Base-by-base conservation (phyloP, 2,888 invertebrate genomes). In the Aphodius sticticus region DNA sequence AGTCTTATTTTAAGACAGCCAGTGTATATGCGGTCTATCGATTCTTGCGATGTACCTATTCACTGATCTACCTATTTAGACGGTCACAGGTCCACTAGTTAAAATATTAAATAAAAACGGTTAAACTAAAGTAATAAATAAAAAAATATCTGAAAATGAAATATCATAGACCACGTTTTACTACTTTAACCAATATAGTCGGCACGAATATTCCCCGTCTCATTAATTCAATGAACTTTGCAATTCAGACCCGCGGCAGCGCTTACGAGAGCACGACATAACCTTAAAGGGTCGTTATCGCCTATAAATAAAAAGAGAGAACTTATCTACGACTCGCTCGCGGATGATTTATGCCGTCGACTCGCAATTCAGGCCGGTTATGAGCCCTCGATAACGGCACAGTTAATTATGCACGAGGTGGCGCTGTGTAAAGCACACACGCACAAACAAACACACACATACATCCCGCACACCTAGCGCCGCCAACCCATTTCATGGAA, bases 211-310 rank as follows among this genome's bases (percentile, higher is more conserved):
- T 53, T 53, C 7, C 4, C 7, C 53, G 53, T 9, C 53, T 53
- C 53, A 53, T 53, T 53, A 53, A 53, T 53, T 53, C 53, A 53
- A 53, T 53, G 53, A 53, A 53, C 53, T 53, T 53, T 12, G 53
- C 53, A 53, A 53, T 53, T 53, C 53, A 53, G 7, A 12, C 53
- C 53, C 7, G 53, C 53, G 53, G 53, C 53, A 53, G 53, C 9
- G 53, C 6, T 53, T 53, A 53, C 53, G 53, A 12, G 53, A 53
- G 12, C 53, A 53, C 53, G 53, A 53, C 53, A 53, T 53, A 53
- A 53, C 53, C 53, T 53, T 53, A 53, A 53, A 53, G 53, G 53
- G 53, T 53, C 53, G 53, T 53, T 53, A 53, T 53, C 53, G 53
- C 4, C 53, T 53, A 53, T 53, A 53, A 53, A 53, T 53, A 53